phyloP scores from a whole-genome alignment of 2,888 invertebrate genomes.

The Halictus quadricinctus region DNA sequence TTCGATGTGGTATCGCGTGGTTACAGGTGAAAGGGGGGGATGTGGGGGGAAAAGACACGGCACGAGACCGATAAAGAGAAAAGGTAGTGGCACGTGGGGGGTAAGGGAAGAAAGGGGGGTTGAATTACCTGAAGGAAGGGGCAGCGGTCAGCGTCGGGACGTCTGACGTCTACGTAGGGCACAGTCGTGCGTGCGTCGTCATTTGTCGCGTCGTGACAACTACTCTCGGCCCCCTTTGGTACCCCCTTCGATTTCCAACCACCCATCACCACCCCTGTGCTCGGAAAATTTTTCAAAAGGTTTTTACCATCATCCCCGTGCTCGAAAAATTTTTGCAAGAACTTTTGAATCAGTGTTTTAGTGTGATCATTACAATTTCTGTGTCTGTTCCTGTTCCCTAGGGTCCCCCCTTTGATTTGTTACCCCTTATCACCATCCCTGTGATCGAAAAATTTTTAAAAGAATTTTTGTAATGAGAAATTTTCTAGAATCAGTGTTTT shows the following conservation, averaged over 20 bases:
- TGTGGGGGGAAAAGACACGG: neutral
- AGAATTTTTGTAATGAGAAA: too few relatives aligned
- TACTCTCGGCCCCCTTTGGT: neutral
- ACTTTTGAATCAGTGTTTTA: neutral
- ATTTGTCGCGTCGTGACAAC: slow-evolving; percentile 63
- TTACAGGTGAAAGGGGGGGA: slow-evolving; percentile 34
- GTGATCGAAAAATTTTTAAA: too few relatives aligned
- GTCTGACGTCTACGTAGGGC: slow-evolving; percentile 63
- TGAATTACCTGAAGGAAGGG: slow-evolving; percentile 37
- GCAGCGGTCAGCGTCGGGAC: slow-evolving; percentile 77
- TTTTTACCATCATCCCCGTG: neutral
- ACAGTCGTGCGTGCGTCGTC: slow-evolving; percentile 68
- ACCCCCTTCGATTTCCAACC: neutral
- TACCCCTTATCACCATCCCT: too few relatives aligned
- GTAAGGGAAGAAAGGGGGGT: slow-evolving; percentile 13
- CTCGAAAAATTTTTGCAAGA: neutral
- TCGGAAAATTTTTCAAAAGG: neutral
- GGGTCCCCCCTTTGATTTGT: too few relatives aligned
- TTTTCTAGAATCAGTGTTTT: too few relatives aligned
- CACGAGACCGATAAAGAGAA: neutral
- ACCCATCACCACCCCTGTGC: neutral
- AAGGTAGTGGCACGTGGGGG: neutral
- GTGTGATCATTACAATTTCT: neutral
- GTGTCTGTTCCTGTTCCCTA: neutral
- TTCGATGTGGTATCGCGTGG: slow-evolving; percentile 42